Evolutionary conservation across 2,113 vertebrate species (phyloP).

Genomic region (Pungitius pungitius): DNA sequence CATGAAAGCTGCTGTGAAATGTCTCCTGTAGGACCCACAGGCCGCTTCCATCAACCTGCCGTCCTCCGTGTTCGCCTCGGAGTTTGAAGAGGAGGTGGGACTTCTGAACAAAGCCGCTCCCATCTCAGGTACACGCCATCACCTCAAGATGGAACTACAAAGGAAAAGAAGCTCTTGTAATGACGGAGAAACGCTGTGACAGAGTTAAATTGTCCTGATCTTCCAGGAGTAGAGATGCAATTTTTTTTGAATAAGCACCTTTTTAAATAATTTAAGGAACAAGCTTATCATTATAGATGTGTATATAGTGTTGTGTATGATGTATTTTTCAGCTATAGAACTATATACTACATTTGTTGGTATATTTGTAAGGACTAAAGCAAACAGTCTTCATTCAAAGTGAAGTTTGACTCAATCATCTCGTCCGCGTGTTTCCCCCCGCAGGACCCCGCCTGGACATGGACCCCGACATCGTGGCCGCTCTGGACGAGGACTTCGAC

Average conservation of each 20-base stretch:
- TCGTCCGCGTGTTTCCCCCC: background rate
- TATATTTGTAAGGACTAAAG: background rate
- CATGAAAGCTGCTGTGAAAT: background rate
- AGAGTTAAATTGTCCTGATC: background rate
- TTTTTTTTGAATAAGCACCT: background rate
- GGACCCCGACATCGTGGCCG: constrained; percentile 96
- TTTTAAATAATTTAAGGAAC: background rate
- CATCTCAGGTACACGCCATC: constrained; percentile 84
- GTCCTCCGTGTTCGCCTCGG: constrained; percentile 96
- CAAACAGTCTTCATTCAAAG: background rate
- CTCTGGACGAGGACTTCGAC: constrained; percentile 96
- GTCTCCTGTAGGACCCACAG: constrained; percentile 66
- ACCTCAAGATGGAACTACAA: background rate
- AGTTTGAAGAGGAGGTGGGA: constrained; percentile 96
- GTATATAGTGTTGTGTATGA: too few relatives aligned
- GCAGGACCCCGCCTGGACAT: constrained; percentile 93
- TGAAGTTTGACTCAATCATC: too few relatives aligned
- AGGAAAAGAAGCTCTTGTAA: too few relatives aligned
- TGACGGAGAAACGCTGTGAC: too few relatives aligned
- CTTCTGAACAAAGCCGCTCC: constrained; percentile 98
- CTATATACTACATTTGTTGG: too few relatives aligned
- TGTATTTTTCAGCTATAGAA: too few relatives aligned
- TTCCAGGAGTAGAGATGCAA: background rate
- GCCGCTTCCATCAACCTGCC: constrained; percentile 87
- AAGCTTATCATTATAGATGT: background rate